Evolutionary conservation across 1,140 invertebrate genomes (phyloP).

Genomic region (Plutomurus gul): DNA sequence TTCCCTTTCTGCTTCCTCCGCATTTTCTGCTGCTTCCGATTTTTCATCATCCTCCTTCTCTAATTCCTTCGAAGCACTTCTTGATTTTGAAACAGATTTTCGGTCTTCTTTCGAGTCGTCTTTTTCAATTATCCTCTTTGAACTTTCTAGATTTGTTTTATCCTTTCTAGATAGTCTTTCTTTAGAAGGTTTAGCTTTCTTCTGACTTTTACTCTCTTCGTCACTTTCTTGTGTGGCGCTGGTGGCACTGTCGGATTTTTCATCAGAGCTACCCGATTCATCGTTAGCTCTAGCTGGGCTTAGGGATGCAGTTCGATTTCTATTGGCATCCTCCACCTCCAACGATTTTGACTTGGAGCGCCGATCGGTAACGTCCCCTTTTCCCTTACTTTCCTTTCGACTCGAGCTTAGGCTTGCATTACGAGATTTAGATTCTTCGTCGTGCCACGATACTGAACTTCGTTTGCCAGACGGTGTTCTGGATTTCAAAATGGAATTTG

Average conservation of each 20-base stretch:
- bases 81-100: neutral
- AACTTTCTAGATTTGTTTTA: neutral
- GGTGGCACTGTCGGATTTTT: neutral
- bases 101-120: neutral
- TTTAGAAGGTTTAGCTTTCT: neutral
- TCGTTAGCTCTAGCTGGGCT: too few species aligned
- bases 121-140: neutral
- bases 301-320: neutral
- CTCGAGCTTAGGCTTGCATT: neutral
- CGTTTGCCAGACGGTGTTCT: conserved; percentile 18
- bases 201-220: neutral
- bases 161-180: neutral
- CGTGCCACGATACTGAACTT: conserved; percentile 38
- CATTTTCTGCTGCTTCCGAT: neutral
- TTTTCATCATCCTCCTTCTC: neutral
- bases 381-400: too few species aligned
- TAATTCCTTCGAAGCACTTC: neutral
- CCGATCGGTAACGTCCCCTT: neutral
- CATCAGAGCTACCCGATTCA: neutral
- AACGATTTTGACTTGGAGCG: neutral
- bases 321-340: neutral
- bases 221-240: neutral
- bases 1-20: neutral
- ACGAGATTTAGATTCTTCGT: conserved; percentile 24
- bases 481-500: neutral